These are phyloP conservation scores for Danaus chrysippus DNA, from an alignment of 2,888 invertebrate species.

Conservation along the genomic window DNA sequence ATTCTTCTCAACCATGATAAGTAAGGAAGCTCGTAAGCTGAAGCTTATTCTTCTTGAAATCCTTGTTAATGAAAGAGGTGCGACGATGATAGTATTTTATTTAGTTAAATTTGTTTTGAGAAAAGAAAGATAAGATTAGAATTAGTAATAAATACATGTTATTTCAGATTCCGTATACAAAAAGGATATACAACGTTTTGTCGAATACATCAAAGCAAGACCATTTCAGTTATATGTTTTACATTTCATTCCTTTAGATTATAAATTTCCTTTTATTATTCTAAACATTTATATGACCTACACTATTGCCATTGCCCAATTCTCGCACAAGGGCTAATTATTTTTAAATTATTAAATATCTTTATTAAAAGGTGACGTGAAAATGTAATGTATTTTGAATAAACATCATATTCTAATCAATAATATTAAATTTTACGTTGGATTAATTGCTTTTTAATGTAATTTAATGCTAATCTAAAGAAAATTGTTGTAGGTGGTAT, in stretches of 20 bases:
- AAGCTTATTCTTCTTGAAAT: constrained; percentile 19
- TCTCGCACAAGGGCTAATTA: neutral
- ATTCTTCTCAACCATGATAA: constrained; percentile 9
- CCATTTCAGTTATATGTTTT: constrained; percentile 25
- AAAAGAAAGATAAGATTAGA: too few species aligned
- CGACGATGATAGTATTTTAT: neutral
- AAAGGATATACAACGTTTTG: constrained; percentile 17
- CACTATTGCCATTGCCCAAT: constrained; percentile 22
- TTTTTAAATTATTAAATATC: neutral
- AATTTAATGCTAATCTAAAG: too few species aligned
- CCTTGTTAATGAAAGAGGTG: constrained; percentile 15
- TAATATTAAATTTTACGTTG: too few species aligned
- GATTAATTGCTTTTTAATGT: too few species aligned
- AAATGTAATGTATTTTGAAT: too few species aligned
- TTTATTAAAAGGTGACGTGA: too few species aligned
- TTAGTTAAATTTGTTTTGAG: neutral
- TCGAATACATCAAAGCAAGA: constrained; percentile 23
- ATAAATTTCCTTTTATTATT: constrained; percentile 18
- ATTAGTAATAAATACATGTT: too few species aligned
- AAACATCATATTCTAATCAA: too few species aligned
- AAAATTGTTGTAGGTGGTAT: too few species aligned
- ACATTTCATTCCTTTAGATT: constrained; percentile 25
- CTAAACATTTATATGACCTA: constrained; percentile 27
- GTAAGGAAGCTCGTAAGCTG: constrained; percentile 15
- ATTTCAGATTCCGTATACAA: constrained; percentile 17